Conservation (phyloP, 2,888 invertebrate genomes). For the Aspidiotus rigidus region DNA sequence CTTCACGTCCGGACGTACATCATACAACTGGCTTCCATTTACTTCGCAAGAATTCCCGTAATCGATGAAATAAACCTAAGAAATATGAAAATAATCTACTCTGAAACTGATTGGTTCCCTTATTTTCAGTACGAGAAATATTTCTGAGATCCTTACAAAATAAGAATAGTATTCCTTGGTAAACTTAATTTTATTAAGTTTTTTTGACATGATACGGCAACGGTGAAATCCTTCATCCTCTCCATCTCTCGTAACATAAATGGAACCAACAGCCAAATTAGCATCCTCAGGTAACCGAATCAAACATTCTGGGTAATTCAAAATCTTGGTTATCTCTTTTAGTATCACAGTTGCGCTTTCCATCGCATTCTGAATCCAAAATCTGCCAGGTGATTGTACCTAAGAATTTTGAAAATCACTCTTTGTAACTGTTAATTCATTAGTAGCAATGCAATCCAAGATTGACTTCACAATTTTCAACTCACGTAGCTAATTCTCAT, state of each 20-base stretch:
- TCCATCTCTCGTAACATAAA: background rate
- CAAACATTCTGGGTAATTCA: background rate
- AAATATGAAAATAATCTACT: background rate
- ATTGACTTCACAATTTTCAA: too few species aligned
- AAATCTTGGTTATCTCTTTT: background rate
- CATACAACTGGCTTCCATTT: background rate
- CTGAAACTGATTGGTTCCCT: background rate
- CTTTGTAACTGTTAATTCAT: too few species aligned
- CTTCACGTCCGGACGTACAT: background rate
- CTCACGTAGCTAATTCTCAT: too few species aligned
- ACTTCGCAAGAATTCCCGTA: background rate
- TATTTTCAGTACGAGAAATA: background rate
- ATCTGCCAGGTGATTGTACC: conserved; percentile 32
- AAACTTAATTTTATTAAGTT: background rate
- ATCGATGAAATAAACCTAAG: background rate
- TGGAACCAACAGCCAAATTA: background rate
- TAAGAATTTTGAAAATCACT: conserved; percentile 3
- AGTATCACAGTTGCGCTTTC: background rate
- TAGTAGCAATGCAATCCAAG: too few species aligned
- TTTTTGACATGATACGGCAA: background rate
- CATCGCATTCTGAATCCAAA: conserved; percentile 34
- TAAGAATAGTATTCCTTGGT: background rate
- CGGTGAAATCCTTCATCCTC: background rate
- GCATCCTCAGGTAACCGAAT: background rate
- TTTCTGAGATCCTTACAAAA: background rate